Evolutionary conservation across 2,797 vertebrate species (phyloP).

Genomic region (Darevskia mixta): DNA sequence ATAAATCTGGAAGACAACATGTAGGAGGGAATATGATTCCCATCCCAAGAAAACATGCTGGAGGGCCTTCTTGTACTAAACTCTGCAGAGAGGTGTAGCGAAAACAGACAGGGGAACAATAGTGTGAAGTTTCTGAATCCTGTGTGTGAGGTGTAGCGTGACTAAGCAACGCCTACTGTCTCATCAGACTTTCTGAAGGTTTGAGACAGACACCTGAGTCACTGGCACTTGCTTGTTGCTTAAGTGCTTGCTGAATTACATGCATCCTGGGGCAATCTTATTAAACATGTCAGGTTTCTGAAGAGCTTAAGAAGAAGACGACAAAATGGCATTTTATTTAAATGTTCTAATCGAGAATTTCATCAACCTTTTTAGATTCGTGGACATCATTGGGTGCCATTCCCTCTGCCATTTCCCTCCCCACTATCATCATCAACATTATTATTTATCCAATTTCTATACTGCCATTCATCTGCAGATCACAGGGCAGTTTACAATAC

Average conservation of each 20-base stretch:
- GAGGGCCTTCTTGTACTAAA: slow-evolving; percentile 24
- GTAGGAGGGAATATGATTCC: not conserved
- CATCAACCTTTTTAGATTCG: too few species aligned
- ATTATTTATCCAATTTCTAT: too few species aligned
- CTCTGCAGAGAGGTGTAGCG: slow-evolving; percentile 36
- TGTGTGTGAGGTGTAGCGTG: slow-evolving; percentile 38
- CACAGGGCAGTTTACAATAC: too few species aligned
- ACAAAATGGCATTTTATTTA: not conserved
- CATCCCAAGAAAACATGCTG: slow-evolving; percentile 13
- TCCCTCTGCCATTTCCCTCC: too few species aligned
- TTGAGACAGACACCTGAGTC: slow-evolving; percentile 65
- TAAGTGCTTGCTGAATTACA: slow-evolving; percentile 16
- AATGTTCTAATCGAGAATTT: too few species aligned
- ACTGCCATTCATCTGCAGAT: too few species aligned
- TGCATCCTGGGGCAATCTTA: slow-evolving; percentile 23
- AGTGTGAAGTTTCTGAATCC: slow-evolving; percentile 49
- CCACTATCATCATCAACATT: too few species aligned
- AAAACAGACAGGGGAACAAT: slow-evolving; percentile 54
- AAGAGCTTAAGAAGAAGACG: not conserved
- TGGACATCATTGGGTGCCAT: too few species aligned
- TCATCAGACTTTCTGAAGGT: slow-evolving; percentile 55
- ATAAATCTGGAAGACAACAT: slow-evolving; percentile 1
- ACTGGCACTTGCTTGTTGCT: slow-evolving; percentile 28
- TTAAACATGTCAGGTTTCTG: not conserved
- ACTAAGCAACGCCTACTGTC: slow-evolving; percentile 63